Evolutionary conservation across 92 coral and sea anemone species (phyloP).

Genomic region (Chrysogorgia sp.): DNA sequence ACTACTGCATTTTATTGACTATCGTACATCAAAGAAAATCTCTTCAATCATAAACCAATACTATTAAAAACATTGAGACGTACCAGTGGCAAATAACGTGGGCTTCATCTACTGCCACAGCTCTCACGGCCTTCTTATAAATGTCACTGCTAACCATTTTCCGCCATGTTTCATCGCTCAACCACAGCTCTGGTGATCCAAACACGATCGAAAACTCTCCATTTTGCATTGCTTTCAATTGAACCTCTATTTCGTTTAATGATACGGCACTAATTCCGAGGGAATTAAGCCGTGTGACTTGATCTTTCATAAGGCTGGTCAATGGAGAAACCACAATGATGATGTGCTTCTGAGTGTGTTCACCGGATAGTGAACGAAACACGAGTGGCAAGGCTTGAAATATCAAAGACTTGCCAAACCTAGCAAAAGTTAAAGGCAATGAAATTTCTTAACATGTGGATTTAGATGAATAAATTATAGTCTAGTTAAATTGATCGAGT

Average conservation of each 20-base stretch:
- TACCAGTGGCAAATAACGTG: constrained; percentile 53
- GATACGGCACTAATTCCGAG: constrained; percentile 20
- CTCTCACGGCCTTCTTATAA: constrained; percentile 22
- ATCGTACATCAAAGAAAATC: no score
- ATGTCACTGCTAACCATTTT: constrained; percentile 33
- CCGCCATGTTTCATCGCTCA: constrained; percentile 47
- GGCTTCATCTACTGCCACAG: constrained; percentile 49
- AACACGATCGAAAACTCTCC: constrained; percentile 46
- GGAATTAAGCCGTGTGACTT: no score
- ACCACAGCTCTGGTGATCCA: no score
- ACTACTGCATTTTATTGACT: no score
- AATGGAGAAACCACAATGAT: constrained; percentile 49
- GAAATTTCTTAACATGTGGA: no score
- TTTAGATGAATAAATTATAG: no score
- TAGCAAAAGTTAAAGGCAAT: no score
- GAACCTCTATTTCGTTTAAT: constrained; percentile 19
- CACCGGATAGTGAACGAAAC: no score
- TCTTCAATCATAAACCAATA: constrained; percentile 7
- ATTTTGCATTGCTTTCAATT: not conserved
- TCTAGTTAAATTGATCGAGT: no score
- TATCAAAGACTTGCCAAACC: no score
- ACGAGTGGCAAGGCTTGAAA: no score
- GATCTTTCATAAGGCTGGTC: constrained; percentile 42
- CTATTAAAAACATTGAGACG: constrained; percentile 17
- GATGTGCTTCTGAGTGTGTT: not conserved